Conservation (phyloP, 2,888 invertebrate species). For the Eupeodes latifasciatus region DNA sequence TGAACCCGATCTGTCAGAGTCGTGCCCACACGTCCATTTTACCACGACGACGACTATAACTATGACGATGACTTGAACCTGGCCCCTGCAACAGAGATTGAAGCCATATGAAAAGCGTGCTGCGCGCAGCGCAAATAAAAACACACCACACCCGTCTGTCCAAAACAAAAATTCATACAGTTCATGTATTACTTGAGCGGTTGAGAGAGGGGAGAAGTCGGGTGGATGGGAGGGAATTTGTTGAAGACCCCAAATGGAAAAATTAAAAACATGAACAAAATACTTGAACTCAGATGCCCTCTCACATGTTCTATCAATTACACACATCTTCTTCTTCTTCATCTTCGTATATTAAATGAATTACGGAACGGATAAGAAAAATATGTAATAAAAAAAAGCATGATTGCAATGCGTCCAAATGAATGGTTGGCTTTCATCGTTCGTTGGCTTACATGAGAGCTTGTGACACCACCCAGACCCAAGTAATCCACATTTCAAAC, state of each 20-base stretch:
- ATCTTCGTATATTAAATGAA: conserved; percentile 50
- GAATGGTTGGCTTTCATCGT: conserved; percentile 66
- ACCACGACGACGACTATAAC: conserved; percentile 16
- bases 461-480: conserved; percentile 69
- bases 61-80: not conserved
- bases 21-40: conserved; percentile 66
- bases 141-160: conserved; percentile 36
- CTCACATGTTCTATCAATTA: conserved; percentile 74
- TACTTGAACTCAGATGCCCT: conserved; percentile 73
- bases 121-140: conserved; percentile 9
- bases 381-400: conserved; percentile 32
- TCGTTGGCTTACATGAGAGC: conserved; percentile 42
- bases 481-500: conserved; percentile 37
- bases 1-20: conserved; percentile 71
- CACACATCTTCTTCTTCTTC: conserved; percentile 34
- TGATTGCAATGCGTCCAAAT: conserved; percentile 53
- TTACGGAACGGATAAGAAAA: conserved; percentile 45
- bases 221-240: not conserved
- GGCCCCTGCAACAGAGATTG: not conserved
- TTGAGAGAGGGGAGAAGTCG: not conserved
- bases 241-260: not conserved
- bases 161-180: conserved; percentile 47
- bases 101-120: conserved; percentile 35
- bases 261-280: conserved; percentile 25
- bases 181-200: conserved; percentile 11